Evolutionary conservation across 2,113 vertebrate genomes (phyloP).

Genomic region (Trichomycterus rosablanca): DNA sequence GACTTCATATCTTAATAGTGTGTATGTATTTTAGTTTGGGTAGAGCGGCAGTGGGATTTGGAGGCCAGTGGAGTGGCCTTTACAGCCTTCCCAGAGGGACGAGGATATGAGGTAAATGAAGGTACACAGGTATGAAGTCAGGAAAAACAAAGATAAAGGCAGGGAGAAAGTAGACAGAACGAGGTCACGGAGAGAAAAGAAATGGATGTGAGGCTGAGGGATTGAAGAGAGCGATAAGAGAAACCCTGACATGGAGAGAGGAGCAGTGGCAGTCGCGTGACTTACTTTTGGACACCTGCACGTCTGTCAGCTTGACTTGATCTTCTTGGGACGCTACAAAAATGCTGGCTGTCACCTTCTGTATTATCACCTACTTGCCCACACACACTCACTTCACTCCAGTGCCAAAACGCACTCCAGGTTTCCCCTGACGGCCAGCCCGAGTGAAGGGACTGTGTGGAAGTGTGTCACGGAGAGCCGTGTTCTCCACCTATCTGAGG

Average conservation of each 20-base stretch:
- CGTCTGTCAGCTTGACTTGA: slow-evolving; percentile 36
- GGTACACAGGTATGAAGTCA: slow-evolving; percentile 12
- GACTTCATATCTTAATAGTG: no score
- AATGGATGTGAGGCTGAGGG: neutral
- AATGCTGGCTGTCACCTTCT: slow-evolving; percentile 57
- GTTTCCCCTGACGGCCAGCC: slow-evolving; percentile 21
- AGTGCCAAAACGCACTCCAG: slow-evolving; percentile 12
- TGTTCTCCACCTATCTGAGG: slow-evolving; percentile 18
- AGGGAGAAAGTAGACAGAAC: slow-evolving; percentile 12
- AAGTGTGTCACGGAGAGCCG: slow-evolving; percentile 25
- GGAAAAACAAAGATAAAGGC: neutral
- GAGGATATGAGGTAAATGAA: no score
- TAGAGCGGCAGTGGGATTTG: no score
- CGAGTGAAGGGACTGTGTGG: slow-evolving; percentile 13
- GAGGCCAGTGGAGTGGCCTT: no score
- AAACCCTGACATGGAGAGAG: neutral
- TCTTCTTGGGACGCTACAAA: slow-evolving; percentile 46
- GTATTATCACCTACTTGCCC: slow-evolving; percentile 42
- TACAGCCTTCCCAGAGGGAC: no score
- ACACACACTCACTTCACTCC: neutral
- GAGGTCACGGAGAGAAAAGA: neutral
- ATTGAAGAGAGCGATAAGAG: neutral
- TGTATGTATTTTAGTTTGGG: no score
- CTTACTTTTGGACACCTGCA: slow-evolving; percentile 29
- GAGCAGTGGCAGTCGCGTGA: slow-evolving; percentile 23